Base-by-base conservation (phyloP, 1,140 invertebrate genomes). In the Lepeophtheirus salmonis region DNA sequence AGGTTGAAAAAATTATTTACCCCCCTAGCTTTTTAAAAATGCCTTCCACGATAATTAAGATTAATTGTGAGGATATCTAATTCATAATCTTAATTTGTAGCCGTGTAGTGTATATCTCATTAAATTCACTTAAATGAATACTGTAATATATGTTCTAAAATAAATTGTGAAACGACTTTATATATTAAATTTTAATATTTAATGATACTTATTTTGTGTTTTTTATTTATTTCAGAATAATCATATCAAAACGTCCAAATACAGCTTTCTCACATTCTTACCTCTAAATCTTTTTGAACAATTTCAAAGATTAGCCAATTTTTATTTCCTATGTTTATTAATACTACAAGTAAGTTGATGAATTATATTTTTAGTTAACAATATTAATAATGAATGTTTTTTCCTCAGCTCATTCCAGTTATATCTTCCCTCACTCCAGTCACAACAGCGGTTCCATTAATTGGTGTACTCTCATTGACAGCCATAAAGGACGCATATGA, bases 401-500 rank as follows among this genome's bases (percentile, higher is more conserved):
- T 17, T 57, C 55, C 26, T 57, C 84, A 97, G 80, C 76, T 97
- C 69, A 96, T 98, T 68, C 92, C 92, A 65, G 83, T 87, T 67
- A 97, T 99, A 70, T 95, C 91, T 53, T 97, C 92, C 65, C 77
- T 99, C 64, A 96, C 91, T 52, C 92, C 91, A 30, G 83, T 97
- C 68, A 97, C 94, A 58, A 99, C 95, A 62, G 84, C 90, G 56
- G 87, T 99, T 70, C 95, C 95, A 62, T 79, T 98, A 64, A 86
- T 96, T 65, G 87, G 90, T 63, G 95, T 99, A 64, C 78, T 99
- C 41, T 81, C 82, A 20, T 79, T 98, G 65, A 96, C 91, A 67
- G 92, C 91, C 63, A 79, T 92, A 65, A 98, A 98, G 77, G 95
- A 98, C 80, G 91, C 89, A 67, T 92, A 95, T 70, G 95, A 99